These are phyloP conservation scores for Dasyornis broadbenti DNA, from an alignment of 2,113 vertebrate genomes.

Conservation along the genomic window DNA sequence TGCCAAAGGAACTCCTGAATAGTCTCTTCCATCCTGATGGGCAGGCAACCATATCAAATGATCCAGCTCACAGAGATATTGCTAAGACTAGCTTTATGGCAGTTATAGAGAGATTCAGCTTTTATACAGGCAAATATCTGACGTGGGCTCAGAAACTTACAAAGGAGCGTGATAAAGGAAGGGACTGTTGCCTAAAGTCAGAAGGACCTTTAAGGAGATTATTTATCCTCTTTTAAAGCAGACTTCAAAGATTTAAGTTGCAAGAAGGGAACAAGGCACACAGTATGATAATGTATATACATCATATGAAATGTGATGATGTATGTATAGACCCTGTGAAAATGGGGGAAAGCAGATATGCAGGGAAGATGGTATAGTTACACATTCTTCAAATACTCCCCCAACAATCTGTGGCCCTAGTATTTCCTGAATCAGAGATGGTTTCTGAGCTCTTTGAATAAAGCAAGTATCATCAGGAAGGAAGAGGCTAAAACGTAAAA, in stretches of 20 bases:
- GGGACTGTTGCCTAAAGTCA: neutral
- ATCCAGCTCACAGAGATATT: neutral
- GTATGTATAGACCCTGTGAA: neutral
- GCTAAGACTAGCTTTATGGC: neutral
- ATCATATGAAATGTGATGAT: neutral
- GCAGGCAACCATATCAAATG: neutral
- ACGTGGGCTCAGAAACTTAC: neutral
- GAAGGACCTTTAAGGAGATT: neutral
- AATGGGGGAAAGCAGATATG: neutral
- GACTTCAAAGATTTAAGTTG: neutral
- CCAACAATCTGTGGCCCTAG: neutral
- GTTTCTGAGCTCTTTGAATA: neutral
- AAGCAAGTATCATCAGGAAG: neutral
- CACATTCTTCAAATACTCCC: neutral
- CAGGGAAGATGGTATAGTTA: neutral
- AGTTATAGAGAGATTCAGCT: neutral
- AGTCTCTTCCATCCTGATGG: neutral
- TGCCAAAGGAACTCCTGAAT: neutral
- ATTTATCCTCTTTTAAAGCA: neutral
- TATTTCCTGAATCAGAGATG: neutral
- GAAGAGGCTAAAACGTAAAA: neutral
- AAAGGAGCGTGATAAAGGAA: neutral
- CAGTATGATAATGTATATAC: accelerated
- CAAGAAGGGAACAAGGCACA: neutral
- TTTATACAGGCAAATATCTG: neutral